phyloP scores from a whole-genome alignment of 2,113 vertebrate genomes.

The Oncorhynchus clarkii region DNA sequence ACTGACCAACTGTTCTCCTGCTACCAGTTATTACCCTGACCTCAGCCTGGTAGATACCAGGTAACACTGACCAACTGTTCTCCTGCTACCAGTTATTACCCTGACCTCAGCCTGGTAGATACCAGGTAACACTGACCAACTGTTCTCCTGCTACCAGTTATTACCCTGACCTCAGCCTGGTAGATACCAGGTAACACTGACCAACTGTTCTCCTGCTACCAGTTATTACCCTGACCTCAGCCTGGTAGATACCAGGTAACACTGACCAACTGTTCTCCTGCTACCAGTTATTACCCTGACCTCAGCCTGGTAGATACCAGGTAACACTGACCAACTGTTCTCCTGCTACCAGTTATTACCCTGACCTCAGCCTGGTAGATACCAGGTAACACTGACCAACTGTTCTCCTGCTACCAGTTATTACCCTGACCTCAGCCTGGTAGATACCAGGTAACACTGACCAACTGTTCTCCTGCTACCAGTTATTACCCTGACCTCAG shows the following conservation, averaged over 20 bases:
- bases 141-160: not conserved
- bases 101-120: constrained; percentile 48
- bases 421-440: constrained; percentile 56
- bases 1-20: not conserved
- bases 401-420: not conserved
- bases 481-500: constrained; percentile 48
- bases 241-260: constrained; percentile 47
- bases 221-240: constrained; percentile 48
- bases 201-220: no score
- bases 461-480: no score
- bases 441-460: constrained; percentile 33
- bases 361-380: constrained; percentile 52
- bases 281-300: constrained; percentile 35
- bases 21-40: constrained; percentile 34
- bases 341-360: constrained; percentile 24
- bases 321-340: not conserved
- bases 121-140: not conserved
- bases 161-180: constrained; percentile 56
- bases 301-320: constrained; percentile 52
- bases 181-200: constrained; percentile 33
- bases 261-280: not conserved
- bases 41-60: no score
- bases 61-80: constrained; percentile 61
- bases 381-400: constrained; percentile 20
- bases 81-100: constrained; percentile 46